Percentiles rank a stretch among this genome's conserved stretches.
phyloP scores from a whole-genome alignment of 1,140 invertebrate genomes.

The Meloidogyne hapla region DNA sequence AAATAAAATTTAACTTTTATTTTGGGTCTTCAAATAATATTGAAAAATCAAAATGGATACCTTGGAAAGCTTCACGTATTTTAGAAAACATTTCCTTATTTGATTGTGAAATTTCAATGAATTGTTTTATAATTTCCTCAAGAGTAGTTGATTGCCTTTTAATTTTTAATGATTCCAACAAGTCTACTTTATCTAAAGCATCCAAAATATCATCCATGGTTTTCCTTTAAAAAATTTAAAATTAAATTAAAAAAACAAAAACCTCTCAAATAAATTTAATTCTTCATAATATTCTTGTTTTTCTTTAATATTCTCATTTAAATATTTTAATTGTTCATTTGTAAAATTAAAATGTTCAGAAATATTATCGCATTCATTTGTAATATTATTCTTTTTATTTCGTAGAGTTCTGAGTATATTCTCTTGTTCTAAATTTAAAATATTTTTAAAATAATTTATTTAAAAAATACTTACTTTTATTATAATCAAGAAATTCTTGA shows the following conservation, averaged over 20 bases:
- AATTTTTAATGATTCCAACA: background rate
- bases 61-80: background rate
- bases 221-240: background rate
- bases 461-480: background rate
- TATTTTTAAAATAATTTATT: background rate
- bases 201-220: background rate
- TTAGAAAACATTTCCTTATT: background rate
- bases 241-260: background rate
- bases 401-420: background rate
- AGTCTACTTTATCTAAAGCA: background rate
- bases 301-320: background rate
- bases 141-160: background rate
- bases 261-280: background rate
- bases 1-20: too few species aligned
- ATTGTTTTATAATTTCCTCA: background rate
- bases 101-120: background rate
- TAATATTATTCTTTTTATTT: background rate
- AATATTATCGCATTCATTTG: background rate
- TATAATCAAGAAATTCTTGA: background rate
- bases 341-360: background rate
- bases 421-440: background rate
- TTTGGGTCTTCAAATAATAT: background rate
- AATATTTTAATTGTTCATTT: background rate
- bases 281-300: background rate
- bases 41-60: background rate